These are phyloP conservation scores for Lepidothrix coronata DNA, from an alignment of 2,113 vertebrate species.

Conservation along the genomic window DNA sequence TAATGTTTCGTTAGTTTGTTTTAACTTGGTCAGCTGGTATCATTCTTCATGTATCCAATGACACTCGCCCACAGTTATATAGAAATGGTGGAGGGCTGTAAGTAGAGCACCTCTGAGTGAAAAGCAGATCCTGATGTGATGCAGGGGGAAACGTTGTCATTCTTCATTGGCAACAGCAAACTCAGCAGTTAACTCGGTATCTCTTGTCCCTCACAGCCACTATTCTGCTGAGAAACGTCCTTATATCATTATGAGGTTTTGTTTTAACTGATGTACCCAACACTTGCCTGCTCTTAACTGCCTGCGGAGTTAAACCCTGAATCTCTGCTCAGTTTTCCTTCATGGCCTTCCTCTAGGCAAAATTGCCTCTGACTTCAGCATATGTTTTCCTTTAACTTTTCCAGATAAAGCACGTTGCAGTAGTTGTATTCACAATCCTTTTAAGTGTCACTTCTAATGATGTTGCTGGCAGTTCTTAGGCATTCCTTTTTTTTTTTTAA, in stretches of 20 bases:
- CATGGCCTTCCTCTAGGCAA: background rate
- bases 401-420: conserved; percentile 21
- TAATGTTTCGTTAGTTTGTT: background rate
- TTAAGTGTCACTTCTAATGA: conserved; percentile 25
- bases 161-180: background rate
- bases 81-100: background rate
- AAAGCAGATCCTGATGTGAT: background rate
- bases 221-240: background rate
- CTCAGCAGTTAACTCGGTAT: background rate
- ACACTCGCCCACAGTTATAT: accelerated
- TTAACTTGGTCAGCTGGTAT: background rate
- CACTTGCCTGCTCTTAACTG: background rate
- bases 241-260: background rate
- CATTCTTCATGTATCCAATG: background rate
- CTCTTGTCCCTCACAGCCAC: background rate
- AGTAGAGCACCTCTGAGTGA: background rate
- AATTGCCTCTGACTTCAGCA: conserved; percentile 6
- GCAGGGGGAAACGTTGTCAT: background rate
- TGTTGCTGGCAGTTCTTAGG: background rate
- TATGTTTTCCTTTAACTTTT: conserved; percentile 36
- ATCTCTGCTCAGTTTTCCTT: background rate
- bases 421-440: background rate
- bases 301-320: background rate
- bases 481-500: background rate
- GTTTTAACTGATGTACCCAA: background rate